phyloP scores from a whole-genome alignment of 2,888 invertebrate species.

The Parelbella ahira region DNA sequence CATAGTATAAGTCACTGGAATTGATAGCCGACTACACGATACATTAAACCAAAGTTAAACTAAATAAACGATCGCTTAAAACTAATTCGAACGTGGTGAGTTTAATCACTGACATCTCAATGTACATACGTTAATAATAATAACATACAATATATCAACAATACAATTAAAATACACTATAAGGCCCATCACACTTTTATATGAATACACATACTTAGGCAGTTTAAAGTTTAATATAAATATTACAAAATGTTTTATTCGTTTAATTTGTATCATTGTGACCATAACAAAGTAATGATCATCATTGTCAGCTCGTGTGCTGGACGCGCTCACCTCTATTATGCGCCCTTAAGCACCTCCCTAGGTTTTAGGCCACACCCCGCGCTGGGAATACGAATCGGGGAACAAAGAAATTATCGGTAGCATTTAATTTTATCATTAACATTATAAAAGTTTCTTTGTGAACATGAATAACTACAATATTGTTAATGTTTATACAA shows the following conservation, averaged over 20 bases:
- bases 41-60: constrained; percentile 26
- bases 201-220: constrained; percentile 7
- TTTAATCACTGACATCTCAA: constrained; percentile 52
- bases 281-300: neutral
- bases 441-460: too few relatives aligned
- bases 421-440: neutral
- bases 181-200: constrained; percentile 34
- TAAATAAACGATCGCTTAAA: constrained; percentile 15
- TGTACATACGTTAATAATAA: constrained; percentile 26
- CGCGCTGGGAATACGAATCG: too few relatives aligned
- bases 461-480: too few relatives aligned
- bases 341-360: too few relatives aligned
- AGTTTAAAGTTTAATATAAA: constrained; percentile 4
- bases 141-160: constrained; percentile 29
- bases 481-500: too few relatives aligned
- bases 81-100: constrained; percentile 71
- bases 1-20: constrained; percentile 22
- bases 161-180: too few relatives aligned
- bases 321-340: too few relatives aligned
- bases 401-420: too few relatives aligned
- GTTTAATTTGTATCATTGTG: too few relatives aligned
- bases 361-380: too few relatives aligned
- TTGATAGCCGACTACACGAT: constrained; percentile 20
- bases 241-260: constrained; percentile 1
- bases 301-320: too few relatives aligned